Conservation (phyloP, 2,113 vertebrate genomes). For the Speoplatyrhinus poulsoni region DNA sequence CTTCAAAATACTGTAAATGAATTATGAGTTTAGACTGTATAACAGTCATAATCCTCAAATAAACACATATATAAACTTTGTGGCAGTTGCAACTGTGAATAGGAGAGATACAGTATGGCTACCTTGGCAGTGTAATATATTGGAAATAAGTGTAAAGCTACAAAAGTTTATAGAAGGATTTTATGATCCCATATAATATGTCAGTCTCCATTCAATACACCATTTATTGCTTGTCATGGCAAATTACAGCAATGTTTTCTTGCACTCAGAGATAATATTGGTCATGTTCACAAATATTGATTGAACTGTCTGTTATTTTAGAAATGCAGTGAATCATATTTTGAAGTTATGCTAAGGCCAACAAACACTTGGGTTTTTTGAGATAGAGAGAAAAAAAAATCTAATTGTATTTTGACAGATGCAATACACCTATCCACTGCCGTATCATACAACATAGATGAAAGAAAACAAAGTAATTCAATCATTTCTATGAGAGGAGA, state of each 20-base stretch:
- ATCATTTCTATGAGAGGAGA: neutral
- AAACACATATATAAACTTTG: too few species aligned
- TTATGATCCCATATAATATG: slow-evolving; percentile 1
- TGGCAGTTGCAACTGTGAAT: too few species aligned
- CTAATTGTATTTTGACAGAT: neutral
- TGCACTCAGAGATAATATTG: neutral
- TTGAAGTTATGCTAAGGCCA: neutral
- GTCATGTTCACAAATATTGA: slow-evolving; percentile 2
- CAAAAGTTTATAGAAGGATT: neutral
- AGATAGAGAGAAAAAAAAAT: neutral
- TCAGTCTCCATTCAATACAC: slow-evolving; percentile 2
- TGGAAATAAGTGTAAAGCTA: too few species aligned
- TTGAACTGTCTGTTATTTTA: neutral
- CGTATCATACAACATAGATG: neutral
- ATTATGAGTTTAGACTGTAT: too few species aligned
- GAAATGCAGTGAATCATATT: neutral
- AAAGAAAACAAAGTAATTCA: neutral
- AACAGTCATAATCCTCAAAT: too few species aligned
- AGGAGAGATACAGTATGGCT: too few species aligned
- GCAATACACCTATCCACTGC: neutral
- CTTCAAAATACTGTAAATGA: too few species aligned
- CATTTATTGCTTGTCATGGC: slow-evolving; percentile 4
- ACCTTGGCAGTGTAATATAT: too few species aligned
- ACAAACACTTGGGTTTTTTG: neutral
- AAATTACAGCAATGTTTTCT: neutral